Evolutionary conservation across 2,888 invertebrate genomes (phyloP), one percentile per base, ranked within the genome.

Genomic region (Pteria penguin): DNA sequence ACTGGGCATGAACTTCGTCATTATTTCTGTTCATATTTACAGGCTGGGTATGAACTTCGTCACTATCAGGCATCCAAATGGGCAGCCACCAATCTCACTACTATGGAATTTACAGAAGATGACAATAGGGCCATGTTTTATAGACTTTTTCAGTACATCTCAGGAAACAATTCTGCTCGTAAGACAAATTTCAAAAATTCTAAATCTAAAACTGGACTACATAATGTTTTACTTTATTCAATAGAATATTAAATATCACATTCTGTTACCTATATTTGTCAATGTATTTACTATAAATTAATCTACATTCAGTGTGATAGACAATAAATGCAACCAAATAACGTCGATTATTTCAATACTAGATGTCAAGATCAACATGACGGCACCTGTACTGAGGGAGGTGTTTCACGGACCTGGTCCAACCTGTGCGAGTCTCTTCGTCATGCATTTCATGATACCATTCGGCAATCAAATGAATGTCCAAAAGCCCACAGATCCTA

Each of bases 361-460:
- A 85, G 85, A 75, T 52, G 67, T 69, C 33, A 82, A 82, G 55
- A 85, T 85, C 24, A 69, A 69, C 1, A 84, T 85, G 85, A 85
- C 85, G 1, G 68, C 82, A 1, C 85, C 85, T 8, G 82, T 85
- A 0, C 26, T 85, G 11, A 79, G 72, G 4, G 80, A 81, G 62
- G 77, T 84, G 3, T 31, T 66, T 22, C 84, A 84, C 61, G 82
- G 82, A 8, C 75, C 61, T 2, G 84, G 84, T 11, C 84, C 84
- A 22, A 78, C 82, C 69, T 84, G 84, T 74, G 84, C 82, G 68
- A 82, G 80, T 45, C 80, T 78, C 60, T 84, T 84, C 52, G 76
- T 81, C 32, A 79, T 74, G 63, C 68, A 74, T 33, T 84, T 84
- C 55, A 81, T 84, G 82, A 54, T 84, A 2, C 84, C 84, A 1